Base-by-base conservation (phyloP, 2,113 vertebrate genomes). In the Loxodonta africana region DNA sequence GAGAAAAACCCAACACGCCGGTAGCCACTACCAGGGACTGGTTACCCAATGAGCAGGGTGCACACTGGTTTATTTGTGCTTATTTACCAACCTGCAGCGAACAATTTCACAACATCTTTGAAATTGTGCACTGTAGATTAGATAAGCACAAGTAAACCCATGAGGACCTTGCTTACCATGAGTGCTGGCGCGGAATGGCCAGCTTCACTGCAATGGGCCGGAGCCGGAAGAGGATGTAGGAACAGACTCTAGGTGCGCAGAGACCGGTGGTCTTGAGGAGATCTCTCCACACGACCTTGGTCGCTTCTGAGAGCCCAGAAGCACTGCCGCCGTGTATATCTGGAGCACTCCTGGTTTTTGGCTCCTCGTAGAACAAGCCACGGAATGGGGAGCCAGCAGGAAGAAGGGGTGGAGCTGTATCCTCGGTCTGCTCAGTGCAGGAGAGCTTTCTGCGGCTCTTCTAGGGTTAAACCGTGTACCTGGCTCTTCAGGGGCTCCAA, bases 401-500 rank as follows among this genome's bases (percentile, higher is more conserved):
- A 41, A 67, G 8, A 0, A 21, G 44, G 7, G 0, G 4, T 0
- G 8, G 44, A 25, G 60, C 33, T 63, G 26, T 25, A 33, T 60
- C 10, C 53, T 51, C 48, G 44, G 37, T 60, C 30, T 18, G n/a
- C 60, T 77, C 53, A 14, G 77, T 12, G 1, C 37, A 0, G 33
- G 23, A 73, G n/a, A 80, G 57, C 25, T 33, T 30, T 21, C 14
- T 0, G 1, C 28, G 6, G 8, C 76, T 62, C 48, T 83, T 62
- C 26, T 26, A 2, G 17, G 60, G 23, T 25, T 8, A 67, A 57
- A 37, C 17, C 11, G 3, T 5, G 57, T 8, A 4, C 9, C 18
- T 46, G 25, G 10, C 23, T 60, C 26, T 2, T 0, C 0, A 0
- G 69, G 51, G 46, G 33, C 18, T 44, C 28, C 26, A 2, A 80